A percentile compares a stretch with the other conserved stretches of the same genome.
Evolutionary conservation across 53 echinoderm and acorn worm genomes (phyloP).

Genomic region (Astropecten irregularis): DNA sequence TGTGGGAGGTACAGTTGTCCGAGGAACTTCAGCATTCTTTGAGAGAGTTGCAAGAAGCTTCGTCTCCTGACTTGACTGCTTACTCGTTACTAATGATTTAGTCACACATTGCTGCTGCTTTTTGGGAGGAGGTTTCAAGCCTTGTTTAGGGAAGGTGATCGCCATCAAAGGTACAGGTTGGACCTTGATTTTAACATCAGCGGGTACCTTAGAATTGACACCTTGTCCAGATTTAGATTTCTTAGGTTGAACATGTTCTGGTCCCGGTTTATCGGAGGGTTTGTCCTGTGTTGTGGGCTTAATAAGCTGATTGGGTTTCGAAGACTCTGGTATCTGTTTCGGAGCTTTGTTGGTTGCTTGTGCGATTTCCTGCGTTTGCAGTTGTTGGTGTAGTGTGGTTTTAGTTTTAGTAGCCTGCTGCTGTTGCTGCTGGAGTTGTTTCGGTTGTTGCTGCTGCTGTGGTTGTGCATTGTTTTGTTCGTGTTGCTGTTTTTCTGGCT

Average conservation of each 20-base stretch:
- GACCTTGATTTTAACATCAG: too few species aligned
- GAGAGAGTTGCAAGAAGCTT: background rate
- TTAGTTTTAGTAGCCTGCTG: background rate
- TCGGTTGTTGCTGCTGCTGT: background rate
- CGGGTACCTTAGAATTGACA: background rate
- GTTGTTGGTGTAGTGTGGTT: too few species aligned
- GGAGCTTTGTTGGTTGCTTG: background rate
- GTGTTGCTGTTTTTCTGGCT: background rate
- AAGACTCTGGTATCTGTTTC: too few species aligned
- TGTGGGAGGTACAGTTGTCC: background rate
- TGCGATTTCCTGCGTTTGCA: background rate
- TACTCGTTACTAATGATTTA: too few species aligned
- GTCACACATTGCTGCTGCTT: too few species aligned
- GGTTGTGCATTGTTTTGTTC: background rate
- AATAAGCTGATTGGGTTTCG: too few species aligned
- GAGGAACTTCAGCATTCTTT: background rate
- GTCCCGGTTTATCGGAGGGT: background rate
- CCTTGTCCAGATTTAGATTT: background rate
- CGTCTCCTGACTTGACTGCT: background rate
- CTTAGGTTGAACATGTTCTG: background rate
- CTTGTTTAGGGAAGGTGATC: background rate
- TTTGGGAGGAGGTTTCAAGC: background rate
- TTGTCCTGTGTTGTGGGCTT: background rate
- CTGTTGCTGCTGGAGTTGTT: background rate
- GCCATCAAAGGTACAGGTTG: slow-evolving; percentile 16